Evolutionary conservation across 1,140 invertebrate species (phyloP).

Genomic region (Vanessa tameamea): DNA sequence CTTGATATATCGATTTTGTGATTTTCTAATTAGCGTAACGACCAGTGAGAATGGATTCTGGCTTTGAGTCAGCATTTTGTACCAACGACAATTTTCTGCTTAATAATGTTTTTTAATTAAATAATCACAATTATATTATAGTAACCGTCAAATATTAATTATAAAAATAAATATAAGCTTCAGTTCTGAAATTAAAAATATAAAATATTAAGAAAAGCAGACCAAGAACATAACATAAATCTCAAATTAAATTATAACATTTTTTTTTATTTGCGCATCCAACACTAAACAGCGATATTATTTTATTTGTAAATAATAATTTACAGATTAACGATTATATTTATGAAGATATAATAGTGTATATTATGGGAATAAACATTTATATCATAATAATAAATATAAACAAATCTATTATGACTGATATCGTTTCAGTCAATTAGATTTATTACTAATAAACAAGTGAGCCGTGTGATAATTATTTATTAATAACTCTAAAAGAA

Average conservation of each 20-base stretch:
- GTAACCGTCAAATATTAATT: too few relatives aligned
- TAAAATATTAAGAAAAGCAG: not conserved
- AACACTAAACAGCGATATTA: slow-evolving; percentile 18
- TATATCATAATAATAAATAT: slow-evolving; percentile 19
- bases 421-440: slow-evolving; percentile 18
- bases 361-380: slow-evolving; percentile 37
- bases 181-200: too few relatives aligned
- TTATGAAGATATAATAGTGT: slow-evolving; percentile 24
- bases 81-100: too few relatives aligned
- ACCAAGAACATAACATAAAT: not conserved
- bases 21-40: too few relatives aligned
- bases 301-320: slow-evolving; percentile 11
- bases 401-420: slow-evolving; percentile 26
- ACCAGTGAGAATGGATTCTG: too few relatives aligned
- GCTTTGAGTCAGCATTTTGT: too few relatives aligned
- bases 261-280: not conserved
- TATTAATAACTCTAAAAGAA: slow-evolving; percentile 31
- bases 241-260: not conserved
- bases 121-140: too few relatives aligned
- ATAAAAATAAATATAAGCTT: too few relatives aligned
- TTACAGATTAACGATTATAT: slow-evolving; percentile 27
- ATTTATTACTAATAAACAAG: slow-evolving; percentile 21
- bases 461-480: slow-evolving; percentile 15
- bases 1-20: too few relatives aligned
- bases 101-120: too few relatives aligned